These are phyloP conservation scores for Zaprionus gabonicus DNA, from an alignment of 1,140 invertebrate genomes.

Conservation along the genomic window DNA sequence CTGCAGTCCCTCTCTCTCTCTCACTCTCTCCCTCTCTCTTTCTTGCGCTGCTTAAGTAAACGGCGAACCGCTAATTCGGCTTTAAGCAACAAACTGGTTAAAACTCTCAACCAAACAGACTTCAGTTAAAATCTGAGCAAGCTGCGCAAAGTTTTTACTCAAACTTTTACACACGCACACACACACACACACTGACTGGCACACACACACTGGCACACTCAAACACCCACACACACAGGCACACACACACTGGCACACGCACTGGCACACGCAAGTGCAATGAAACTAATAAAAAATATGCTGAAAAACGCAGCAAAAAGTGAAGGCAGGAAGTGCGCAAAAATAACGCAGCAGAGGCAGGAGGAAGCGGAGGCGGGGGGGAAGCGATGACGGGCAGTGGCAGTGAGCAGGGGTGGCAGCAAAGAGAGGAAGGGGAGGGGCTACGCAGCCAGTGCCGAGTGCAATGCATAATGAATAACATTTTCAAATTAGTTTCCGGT, in stretches of 20 bases:
- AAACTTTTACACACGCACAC: slow-evolving; percentile 56
- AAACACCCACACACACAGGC: slow-evolving; percentile 3
- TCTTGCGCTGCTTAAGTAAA: slow-evolving; percentile 37
- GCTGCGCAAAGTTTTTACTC: slow-evolving; percentile 58
- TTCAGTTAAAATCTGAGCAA: slow-evolving; percentile 60
- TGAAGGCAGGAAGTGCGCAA: slow-evolving; percentile 63
- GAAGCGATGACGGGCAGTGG: neutral
- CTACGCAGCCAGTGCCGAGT: slow-evolving; percentile 18
- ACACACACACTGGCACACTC: neutral
- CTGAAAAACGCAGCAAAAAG: slow-evolving; percentile 43
- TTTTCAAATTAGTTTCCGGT: slow-evolving; percentile 83
- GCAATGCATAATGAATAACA: slow-evolving; percentile 80
- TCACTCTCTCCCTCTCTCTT: no score
- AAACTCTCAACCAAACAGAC: slow-evolving; percentile 54
- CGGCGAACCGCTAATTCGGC: slow-evolving; percentile 65
- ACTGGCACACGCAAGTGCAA: slow-evolving; percentile 1
- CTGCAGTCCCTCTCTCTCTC: neutral
- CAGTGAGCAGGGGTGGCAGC: neutral
- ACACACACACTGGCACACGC: slow-evolving; percentile 7
- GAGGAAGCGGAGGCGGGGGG: neutral
- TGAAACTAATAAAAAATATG: slow-evolving; percentile 22
- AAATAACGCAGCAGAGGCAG: slow-evolving; percentile 42
- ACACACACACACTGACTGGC: slow-evolving; percentile 6
- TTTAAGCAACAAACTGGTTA: slow-evolving; percentile 74
- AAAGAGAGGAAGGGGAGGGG: no score